Conservation (phyloP, 1,140 invertebrate genomes). For the Tetraneura akinire region DNA sequence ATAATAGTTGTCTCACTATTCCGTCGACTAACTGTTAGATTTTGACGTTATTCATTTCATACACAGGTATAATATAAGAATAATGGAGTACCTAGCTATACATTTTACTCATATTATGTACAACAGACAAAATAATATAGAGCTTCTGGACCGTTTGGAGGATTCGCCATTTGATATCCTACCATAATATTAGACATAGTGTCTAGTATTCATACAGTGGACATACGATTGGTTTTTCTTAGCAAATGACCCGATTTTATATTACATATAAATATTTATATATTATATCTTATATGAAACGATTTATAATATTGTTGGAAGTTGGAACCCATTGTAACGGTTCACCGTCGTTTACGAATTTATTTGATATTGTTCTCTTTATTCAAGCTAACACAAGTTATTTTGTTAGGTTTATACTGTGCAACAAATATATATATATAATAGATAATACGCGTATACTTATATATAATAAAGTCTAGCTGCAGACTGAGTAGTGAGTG, state of each 20-base stretch:
- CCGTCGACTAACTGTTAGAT: too few species aligned
- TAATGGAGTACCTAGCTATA: too few species aligned
- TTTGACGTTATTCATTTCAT: too few species aligned
- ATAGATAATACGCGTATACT: too few species aligned
- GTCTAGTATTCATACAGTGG: conserved; percentile 20
- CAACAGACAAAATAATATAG: not conserved
- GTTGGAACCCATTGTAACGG: not conserved
- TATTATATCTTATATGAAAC: too few species aligned
- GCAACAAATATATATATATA: not conserved
- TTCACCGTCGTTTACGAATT: not conserved
- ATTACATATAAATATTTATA: not conserved
- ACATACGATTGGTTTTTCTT: conserved; percentile 1
- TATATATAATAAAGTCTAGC: too few species aligned
- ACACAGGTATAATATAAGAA: too few species aligned
- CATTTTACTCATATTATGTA: too few species aligned
- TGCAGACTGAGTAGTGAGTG: too few species aligned
- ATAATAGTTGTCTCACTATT: too few species aligned
- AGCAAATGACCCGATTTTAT: not conserved
- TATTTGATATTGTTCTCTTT: conserved; percentile 13
- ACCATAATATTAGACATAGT: not conserved
- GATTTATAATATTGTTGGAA: too few species aligned
- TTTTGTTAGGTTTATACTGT: not conserved
- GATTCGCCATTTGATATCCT: not conserved
- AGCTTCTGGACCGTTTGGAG: not conserved
- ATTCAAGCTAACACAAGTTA: not conserved